Evolutionary conservation across 1,140 invertebrate species (phyloP).

Genomic region (Drosophila tristis): DNA sequence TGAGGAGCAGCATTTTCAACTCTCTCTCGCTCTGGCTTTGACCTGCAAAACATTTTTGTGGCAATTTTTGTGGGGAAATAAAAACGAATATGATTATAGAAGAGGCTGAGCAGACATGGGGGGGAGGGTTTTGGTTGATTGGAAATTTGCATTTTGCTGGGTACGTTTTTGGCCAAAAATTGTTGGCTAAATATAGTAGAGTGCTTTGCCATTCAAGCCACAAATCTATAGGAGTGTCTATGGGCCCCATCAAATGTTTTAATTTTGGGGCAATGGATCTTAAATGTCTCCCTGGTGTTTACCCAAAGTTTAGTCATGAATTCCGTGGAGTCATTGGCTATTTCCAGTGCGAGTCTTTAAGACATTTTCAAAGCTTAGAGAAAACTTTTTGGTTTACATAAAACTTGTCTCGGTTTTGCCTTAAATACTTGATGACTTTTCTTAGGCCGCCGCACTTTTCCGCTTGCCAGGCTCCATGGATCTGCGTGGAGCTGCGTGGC

Average conservation of each 20-base stretch:
- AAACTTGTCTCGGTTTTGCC: conserved; percentile 38
- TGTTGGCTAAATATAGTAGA: conserved; percentile 22
- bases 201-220: background rate
- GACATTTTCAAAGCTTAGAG: conserved; percentile 19
- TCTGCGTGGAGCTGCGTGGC: conserved; percentile 22
- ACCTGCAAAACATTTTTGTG: conserved; percentile 1
- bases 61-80: conserved; percentile 1
- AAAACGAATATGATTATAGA: background rate
- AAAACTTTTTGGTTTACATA: conserved; percentile 22
- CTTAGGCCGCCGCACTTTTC: conserved; percentile 13
- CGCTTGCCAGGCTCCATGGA: background rate
- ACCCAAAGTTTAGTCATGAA: background rate
- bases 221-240: too few species aligned
- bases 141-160: conserved; percentile 35
- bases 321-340: background rate
- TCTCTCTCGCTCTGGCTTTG: conserved; percentile 4
- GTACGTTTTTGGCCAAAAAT: conserved; percentile 25
- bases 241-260: too few species aligned
- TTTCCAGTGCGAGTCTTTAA: conserved; percentile 18
- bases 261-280: too few species aligned
- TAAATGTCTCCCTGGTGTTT: too few species aligned
- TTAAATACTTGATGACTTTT: conserved; percentile 72
- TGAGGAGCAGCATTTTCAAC: background rate
- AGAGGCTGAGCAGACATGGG: background rate
- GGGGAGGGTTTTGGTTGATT: conserved; percentile 9